Conservation (phyloP, 1,140 invertebrate species). For the Lutraria rhynchaena region DNA sequence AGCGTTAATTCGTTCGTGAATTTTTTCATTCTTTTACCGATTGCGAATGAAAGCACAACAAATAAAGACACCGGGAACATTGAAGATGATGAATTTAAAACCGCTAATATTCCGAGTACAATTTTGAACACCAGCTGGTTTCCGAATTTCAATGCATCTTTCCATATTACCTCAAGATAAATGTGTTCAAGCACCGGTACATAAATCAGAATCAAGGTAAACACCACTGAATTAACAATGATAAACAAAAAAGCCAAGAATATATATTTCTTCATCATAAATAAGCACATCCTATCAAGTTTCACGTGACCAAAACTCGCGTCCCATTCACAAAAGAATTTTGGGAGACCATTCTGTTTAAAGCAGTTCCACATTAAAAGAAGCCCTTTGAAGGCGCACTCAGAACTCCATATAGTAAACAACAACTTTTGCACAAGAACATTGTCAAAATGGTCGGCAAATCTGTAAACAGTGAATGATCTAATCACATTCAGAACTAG, state of each 20-base stretch:
- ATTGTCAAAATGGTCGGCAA: constrained; percentile 31
- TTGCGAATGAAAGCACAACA: constrained; percentile 35
- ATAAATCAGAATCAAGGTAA: constrained; percentile 39
- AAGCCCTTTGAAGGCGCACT: constrained; percentile 47
- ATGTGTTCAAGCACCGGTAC: constrained; percentile 44
- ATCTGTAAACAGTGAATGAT: constrained; percentile 36
- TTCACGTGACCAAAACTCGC: constrained; percentile 12
- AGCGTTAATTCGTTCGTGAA: constrained; percentile 35
- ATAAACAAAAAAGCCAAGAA: constrained; percentile 43
- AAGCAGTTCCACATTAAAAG: constrained; percentile 33
- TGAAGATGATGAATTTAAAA: constrained; percentile 43
- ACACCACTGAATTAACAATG: constrained; percentile 42
- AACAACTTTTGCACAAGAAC: constrained; percentile 34
- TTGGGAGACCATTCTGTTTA: constrained; percentile 28
- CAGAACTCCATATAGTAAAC: constrained; percentile 51
- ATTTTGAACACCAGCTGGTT: constrained; percentile 33
- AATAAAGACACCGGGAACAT: constrained; percentile 49
- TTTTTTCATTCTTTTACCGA: constrained; percentile 32
- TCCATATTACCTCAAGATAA: constrained; percentile 51
- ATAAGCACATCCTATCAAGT: constrained; percentile 25
- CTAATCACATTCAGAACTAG: constrained; percentile 26
- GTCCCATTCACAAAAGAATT: constrained; percentile 43
- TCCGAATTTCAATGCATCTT: constrained; percentile 21
- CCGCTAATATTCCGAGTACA: constrained; percentile 20
- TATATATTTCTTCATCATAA: constrained; percentile 43